These are phyloP conservation scores for Mus musculus DNA, from an alignment of 2,113 vertebrate genomes.

Conservation along the genomic window DNA sequence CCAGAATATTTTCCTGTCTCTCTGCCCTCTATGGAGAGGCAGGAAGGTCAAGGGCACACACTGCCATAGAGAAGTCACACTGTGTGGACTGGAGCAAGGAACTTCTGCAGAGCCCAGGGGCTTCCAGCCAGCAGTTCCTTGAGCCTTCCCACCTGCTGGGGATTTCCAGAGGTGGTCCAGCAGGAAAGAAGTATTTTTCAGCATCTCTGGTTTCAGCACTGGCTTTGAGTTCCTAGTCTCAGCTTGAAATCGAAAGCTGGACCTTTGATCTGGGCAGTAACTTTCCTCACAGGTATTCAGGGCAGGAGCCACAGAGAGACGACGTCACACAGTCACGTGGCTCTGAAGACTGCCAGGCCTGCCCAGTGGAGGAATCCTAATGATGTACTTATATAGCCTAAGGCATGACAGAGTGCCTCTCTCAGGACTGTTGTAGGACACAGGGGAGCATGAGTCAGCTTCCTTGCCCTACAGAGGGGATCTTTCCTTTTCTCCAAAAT, in stretches of 20 bases:
- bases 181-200: background rate
- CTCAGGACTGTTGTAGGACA: background rate
- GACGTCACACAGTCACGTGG: accelerated
- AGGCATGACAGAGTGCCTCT: background rate
- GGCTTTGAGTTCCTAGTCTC: background rate
- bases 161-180: conserved; percentile 21
- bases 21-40: background rate
- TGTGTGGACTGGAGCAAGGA: background rate
- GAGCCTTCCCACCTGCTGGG: background rate
- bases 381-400: background rate
- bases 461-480: background rate
- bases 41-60: background rate
- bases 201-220: background rate
- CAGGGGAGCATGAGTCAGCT: no score
- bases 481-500: background rate
- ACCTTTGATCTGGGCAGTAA: background rate
- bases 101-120: background rate
- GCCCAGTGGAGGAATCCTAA: background rate
- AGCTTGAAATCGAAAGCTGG: conserved; percentile 43
- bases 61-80: background rate
- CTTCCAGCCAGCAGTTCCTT: background rate
- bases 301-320: background rate
- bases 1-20: background rate
- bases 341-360: accelerated
- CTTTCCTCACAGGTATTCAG: background rate